Percentiles rank a stretch among this genome's conserved stretches.
phyloP scores from a whole-genome alignment of 2,113 vertebrate species.

The Bubo blakistoni region DNA sequence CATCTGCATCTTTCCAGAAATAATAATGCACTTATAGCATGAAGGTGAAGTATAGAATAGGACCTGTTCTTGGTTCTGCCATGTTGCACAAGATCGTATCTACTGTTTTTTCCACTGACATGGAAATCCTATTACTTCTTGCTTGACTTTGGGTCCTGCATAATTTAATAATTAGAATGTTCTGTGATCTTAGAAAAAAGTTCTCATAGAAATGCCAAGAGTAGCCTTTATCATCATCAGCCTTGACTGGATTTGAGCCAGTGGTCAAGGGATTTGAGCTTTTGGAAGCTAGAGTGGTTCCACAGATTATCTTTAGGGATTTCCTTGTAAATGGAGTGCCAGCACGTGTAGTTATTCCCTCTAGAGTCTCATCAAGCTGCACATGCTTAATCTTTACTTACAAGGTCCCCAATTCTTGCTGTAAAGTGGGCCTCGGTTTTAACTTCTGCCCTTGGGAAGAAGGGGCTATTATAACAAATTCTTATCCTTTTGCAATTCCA shows the following conservation, averaged over 20 bases:
- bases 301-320: conserved; percentile 48
- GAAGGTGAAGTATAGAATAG: not conserved
- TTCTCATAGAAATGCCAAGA: not conserved
- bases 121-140: not conserved
- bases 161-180: not conserved
- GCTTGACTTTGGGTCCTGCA: not conserved
- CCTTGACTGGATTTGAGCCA: conserved; percentile 30
- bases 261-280: conserved; percentile 37
- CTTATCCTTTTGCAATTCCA: conserved; percentile 43
- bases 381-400: conserved; percentile 50
- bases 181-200: not conserved
- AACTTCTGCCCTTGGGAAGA: conserved; percentile 60
- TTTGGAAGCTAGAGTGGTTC: conserved; percentile 22
- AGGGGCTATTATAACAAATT: conserved; percentile 54
- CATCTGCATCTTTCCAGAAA: not conserved
- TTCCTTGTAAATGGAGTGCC: conserved; percentile 36
- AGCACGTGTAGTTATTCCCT: conserved; percentile 42
- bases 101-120: not conserved
- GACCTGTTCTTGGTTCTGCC: not conserved
- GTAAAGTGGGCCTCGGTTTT: conserved; percentile 56
- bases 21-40: not conserved
- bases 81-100: not conserved
- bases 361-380: conserved; percentile 43
- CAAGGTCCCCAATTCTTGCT: conserved; percentile 4
- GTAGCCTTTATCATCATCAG: not conserved